Base-by-base conservation (phyloP, 2,888 invertebrate genomes). In the Notodonta ziczac region DNA sequence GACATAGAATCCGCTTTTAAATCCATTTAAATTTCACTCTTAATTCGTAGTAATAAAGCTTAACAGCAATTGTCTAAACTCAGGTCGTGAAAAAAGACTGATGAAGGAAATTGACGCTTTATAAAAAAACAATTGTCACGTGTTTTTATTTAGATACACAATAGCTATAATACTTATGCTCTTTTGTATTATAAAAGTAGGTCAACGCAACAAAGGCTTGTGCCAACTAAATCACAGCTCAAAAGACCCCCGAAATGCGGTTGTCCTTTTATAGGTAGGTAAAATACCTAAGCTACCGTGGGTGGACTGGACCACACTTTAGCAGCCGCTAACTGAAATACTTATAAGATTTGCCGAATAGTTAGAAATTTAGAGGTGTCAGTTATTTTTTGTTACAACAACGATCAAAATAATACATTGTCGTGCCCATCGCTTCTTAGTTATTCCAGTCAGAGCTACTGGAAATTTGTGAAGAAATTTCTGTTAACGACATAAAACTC, bases 121-220 rank as follows among this genome's bases (percentile, higher is more conserved):
- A 42, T 12, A 42, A 42, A 42, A n/a, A 9, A 42, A 35, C 35
- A 5, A 3, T 35, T 35, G 35, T 35, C 4, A 35, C 35, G 35
- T 35, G 35, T 35, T 35, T 35, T 35, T 35, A 35, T 35, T 35
- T 35, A 35, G 35, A 7, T 35, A 35, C 24, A 24, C 24, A 24
- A 24, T 24, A 24, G 24, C 24, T 24, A n/a, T n/a, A n/a, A n/a
- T n/a, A n/a, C n/a, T n/a, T 35, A 5, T 35, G 5, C 35, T 35
- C 35, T 35, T n/a, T 57, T 32, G 32, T 4, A 44, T 5, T 13
- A 13, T 4, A 74, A 77, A 84, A 80, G 72, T 83, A 77, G 84
- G 84, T 82, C 80, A 82, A 60, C 68, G 65, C 73, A 70, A 76
- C 77, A 76, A 80, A 80, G 77, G 76, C 77, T 71, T 73, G 64